Evolutionary conservation across 1,140 invertebrate species (phyloP).

Genomic region (Musca vetustissima): DNA sequence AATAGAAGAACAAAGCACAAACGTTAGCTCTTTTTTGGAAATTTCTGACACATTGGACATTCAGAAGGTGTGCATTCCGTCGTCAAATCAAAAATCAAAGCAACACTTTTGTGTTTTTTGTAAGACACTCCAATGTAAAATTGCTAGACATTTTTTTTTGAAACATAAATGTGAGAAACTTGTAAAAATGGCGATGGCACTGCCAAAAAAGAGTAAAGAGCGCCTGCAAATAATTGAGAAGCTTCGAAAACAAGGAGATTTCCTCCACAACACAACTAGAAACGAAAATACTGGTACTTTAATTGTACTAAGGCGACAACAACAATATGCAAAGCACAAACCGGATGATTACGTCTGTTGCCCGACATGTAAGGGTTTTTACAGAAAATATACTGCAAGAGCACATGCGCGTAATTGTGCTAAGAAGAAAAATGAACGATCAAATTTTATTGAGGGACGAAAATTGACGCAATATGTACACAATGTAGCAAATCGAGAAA

Average conservation of each 20-base stretch:
- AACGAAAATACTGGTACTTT: neutral
- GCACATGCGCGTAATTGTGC: neutral
- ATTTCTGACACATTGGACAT: neutral
- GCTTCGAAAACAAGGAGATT: slow-evolving; percentile 8
- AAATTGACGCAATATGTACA: neutral
- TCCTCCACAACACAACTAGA: neutral
- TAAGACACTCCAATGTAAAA: slow-evolving; percentile 1
- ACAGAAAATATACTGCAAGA: neutral
- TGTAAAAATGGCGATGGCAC: neutral
- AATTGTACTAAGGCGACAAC: neutral
- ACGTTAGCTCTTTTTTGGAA: too few relatives aligned
- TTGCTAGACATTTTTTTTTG: slow-evolving; percentile 1
- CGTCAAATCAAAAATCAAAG: neutral
- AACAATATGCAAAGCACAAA: neutral
- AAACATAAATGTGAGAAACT: neutral
- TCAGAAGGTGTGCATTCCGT: neutral
- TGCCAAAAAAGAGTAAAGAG: neutral
- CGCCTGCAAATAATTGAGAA: neutral
- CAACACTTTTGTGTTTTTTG: slow-evolving; percentile 8
- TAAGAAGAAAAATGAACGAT: neutral
- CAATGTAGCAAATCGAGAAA: neutral
- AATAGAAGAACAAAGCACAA: too few relatives aligned
- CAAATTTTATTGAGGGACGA: neutral
- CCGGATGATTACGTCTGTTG: slow-evolving; percentile 4
- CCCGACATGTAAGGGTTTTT: neutral